These are phyloP conservation scores for Murina feae DNA, from an alignment of 2,113 vertebrate species.

Conservation along the genomic window DNA sequence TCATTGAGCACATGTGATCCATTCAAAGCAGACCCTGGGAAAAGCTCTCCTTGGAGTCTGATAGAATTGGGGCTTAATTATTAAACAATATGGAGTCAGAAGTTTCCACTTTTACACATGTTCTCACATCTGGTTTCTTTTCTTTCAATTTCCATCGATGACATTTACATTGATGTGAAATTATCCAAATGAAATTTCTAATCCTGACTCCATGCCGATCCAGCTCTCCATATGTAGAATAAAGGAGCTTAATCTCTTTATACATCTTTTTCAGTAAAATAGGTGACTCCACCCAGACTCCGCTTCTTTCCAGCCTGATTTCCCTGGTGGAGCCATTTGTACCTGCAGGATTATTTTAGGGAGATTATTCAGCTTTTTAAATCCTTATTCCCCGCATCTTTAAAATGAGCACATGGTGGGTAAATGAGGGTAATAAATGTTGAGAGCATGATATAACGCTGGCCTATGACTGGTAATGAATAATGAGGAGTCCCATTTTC, in stretches of 20 bases:
- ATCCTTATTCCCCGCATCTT: background rate
- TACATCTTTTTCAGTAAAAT: background rate
- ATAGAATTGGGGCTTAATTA: background rate
- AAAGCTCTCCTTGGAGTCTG: background rate
- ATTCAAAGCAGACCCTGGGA: background rate
- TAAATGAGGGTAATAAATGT: background rate
- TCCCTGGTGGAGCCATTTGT: background rate
- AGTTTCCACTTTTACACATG: constrained; percentile 36
- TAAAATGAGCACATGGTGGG: background rate
- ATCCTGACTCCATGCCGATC: background rate
- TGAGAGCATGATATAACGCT: background rate
- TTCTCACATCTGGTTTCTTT: constrained; percentile 38
- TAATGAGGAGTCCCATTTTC: background rate
- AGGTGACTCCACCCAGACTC: background rate
- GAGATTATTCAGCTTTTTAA: background rate
- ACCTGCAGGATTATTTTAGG: background rate
- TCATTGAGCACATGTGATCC: background rate
- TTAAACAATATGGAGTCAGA: background rate
- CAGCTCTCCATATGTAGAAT: background rate
- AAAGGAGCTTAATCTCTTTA: background rate
- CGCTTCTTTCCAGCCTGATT: background rate
- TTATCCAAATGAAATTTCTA: constrained; percentile 31
- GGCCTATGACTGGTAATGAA: background rate
- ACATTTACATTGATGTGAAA: constrained; percentile 26
- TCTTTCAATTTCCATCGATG: constrained; percentile 32